These are phyloP conservation scores for Pilophorus perplexus DNA, from an alignment of 2,888 invertebrate genomes.

Conservation along the genomic window DNA sequence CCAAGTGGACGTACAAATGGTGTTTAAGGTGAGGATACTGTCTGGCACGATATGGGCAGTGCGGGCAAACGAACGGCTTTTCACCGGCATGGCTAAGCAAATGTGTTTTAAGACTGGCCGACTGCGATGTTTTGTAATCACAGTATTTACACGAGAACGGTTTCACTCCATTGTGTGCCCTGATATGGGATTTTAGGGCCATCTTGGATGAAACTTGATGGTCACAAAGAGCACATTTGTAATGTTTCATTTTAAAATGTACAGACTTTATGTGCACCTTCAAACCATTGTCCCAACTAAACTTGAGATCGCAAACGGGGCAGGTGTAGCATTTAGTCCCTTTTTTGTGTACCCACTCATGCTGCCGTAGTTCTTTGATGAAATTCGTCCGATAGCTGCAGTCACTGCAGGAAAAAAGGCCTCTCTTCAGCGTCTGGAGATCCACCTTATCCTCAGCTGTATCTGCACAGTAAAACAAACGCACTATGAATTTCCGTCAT, in stretches of 20 bases:
- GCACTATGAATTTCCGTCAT: no score
- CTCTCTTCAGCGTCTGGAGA: constrained; percentile 5
- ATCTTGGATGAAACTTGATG: background rate
- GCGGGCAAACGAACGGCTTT: no score
- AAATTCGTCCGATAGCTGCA: constrained; percentile 5
- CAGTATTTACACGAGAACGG: no score
- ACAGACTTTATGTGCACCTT: background rate
- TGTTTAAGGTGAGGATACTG: constrained; percentile 5
- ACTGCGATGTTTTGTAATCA: no score
- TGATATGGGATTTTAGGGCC: constrained; percentile 1
- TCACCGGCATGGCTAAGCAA: no score
- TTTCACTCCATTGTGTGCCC: no score
- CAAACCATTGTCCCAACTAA: background rate
- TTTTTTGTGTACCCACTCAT: background rate
- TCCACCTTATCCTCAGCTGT: background rate
- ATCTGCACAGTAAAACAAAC: background rate
- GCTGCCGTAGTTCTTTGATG: background rate
- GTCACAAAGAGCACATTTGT: constrained; percentile 6
- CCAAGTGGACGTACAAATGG: background rate
- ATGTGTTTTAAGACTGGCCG: no score
- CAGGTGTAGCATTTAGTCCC: background rate
- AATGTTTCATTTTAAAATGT: constrained; percentile 1
- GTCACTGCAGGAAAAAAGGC: background rate
- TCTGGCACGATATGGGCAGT: constrained; percentile 1
- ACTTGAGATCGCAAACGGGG: background rate